Evolutionary conservation across 2,797 vertebrate genomes (phyloP), one percentile per base, ranked within the genome.

Genomic region (Geotrypetes seraphini): DNA sequence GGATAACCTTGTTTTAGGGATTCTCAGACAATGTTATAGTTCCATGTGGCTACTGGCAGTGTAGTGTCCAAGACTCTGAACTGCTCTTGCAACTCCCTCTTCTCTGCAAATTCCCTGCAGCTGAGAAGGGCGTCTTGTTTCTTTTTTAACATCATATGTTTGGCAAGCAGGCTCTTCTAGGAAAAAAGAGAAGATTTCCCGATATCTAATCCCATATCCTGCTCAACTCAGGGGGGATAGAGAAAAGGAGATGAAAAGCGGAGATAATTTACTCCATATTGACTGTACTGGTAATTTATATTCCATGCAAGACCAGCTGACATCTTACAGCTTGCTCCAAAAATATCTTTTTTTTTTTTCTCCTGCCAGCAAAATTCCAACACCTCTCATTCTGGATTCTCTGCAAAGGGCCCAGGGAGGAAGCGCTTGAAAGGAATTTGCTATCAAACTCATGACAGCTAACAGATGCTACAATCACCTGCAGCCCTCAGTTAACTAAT

Each of bases 281-380:
- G 47, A 8, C 50, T 13, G 31, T 12, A 24, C 34, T 42, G 25
- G 57, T 53, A 55, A 62, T 57, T 62, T 57, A 53, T 58, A 51
- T 49, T 53, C 60, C 25, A 10, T 43, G 28, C 44, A 28, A 24
- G 48, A 58, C 56, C 46, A 9, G 22, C 36, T 5, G 30, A n/a
- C 11, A 31, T 64, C 55, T 64, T 59, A 45, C 24, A 12, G 49
- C 10, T 5, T 41, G 34, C 20, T 36, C 51, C 39, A 4, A 6
- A 38, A 4, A 38, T 47, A 48, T 52, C 70, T n/a, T 76, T 69
- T 70, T 12, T n/a, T 76, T 69, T 70, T 12, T 65, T 72, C 66
- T 67, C 6, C 3, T 62, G 73, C 70, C 73, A 74, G 53, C 48
- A 43, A 64, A 67, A 74, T 74, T 76, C 71, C 66, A 66, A 63